Conservation (phyloP, 2,113 vertebrate species). For the Stictonetta naevosa region DNA sequence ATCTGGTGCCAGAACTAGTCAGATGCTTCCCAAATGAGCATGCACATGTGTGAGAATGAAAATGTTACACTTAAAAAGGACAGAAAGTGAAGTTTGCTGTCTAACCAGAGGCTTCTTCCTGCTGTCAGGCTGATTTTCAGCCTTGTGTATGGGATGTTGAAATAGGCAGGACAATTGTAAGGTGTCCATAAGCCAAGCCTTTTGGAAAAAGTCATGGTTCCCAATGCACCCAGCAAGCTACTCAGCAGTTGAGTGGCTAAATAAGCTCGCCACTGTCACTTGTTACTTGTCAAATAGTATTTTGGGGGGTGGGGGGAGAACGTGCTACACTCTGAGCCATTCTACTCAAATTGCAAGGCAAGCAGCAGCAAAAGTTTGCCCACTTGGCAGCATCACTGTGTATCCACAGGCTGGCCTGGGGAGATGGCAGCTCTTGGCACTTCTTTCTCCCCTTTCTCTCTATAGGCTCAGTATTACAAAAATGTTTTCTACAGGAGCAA, state of each 20-base stretch:
- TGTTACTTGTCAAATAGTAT: background rate
- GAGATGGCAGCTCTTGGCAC: constrained; percentile 30
- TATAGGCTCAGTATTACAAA: background rate
- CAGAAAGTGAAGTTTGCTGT: constrained; percentile 55
- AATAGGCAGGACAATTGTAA: background rate
- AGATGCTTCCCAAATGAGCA: constrained; percentile 64
- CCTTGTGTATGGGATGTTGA: background rate
- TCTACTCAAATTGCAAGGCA: background rate
- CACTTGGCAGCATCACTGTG: background rate
- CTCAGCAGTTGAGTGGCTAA: constrained; percentile 31
- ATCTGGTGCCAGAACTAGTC: constrained; percentile 59
- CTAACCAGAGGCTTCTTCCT: constrained; percentile 21
- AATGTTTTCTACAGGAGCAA: constrained; percentile 32
- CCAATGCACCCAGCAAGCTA: background rate
- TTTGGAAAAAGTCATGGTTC: background rate
- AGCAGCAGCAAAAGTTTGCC: constrained; percentile 39
- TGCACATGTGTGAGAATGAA: constrained; percentile 55
- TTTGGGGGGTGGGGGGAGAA: background rate
- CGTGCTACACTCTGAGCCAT: constrained; percentile 22
- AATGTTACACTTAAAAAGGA: constrained; percentile 59
- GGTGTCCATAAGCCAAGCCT: background rate
- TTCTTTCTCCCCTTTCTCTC: background rate
- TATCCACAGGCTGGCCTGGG: constrained; percentile 25
- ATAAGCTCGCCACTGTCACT: background rate
- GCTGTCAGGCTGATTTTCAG: background rate